These are phyloP conservation scores for Alligator mississippiensis DNA, from an alignment of 2,113 vertebrate species.

Conservation along the genomic window DNA sequence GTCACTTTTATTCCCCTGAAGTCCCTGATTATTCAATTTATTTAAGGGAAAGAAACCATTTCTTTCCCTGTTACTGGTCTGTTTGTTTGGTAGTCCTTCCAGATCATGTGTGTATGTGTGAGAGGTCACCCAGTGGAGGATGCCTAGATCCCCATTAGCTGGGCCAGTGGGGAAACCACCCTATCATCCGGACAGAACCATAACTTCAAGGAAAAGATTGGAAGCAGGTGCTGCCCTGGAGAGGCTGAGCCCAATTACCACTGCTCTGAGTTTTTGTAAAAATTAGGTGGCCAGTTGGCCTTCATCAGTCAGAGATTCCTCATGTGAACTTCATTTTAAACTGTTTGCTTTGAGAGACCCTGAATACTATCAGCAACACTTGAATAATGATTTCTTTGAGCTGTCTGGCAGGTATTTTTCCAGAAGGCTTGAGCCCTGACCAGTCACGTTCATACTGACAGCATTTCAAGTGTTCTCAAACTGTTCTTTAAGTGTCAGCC, in stretches of 20 bases:
- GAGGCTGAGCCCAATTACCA: background rate
- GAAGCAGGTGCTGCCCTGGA: background rate
- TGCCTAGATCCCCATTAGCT: background rate
- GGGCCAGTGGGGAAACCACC: background rate
- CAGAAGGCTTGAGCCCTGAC: fast-evolving
- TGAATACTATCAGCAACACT: background rate
- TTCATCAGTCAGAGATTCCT: background rate
- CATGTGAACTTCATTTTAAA: background rate
- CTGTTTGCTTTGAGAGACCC: background rate
- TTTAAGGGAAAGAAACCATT: background rate
- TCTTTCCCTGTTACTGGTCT: background rate
- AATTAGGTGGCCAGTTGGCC: background rate
- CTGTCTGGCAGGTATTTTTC: background rate
- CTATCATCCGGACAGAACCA: background rate
- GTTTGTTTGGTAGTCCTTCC: no score
- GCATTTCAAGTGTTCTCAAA: background rate
- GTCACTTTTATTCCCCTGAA: background rate
- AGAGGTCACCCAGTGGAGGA: background rate
- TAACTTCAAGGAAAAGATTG: background rate
- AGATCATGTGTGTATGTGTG: no score
- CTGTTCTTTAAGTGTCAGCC: background rate
- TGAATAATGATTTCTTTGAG: background rate
- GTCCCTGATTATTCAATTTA: background rate
- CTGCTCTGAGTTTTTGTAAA: background rate
- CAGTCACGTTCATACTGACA: fast-evolving